Base-by-base conservation (phyloP, 2,113 vertebrate genomes). In the Siniperca chuatsi region DNA sequence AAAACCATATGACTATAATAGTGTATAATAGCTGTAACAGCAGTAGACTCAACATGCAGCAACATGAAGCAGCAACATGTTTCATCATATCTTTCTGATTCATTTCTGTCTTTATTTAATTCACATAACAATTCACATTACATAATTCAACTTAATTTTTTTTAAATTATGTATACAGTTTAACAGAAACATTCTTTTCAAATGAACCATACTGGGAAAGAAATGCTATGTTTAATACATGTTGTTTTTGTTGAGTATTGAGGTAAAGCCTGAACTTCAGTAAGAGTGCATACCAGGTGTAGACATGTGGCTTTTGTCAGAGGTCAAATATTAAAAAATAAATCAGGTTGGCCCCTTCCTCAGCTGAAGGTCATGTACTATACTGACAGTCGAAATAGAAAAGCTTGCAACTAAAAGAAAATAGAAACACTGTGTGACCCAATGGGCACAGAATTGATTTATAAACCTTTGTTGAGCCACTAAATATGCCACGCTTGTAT, bases 361-460 rank as follows among this genome's bases (percentile, higher is more conserved):
- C 23, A 64, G 57, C 48, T 37, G 55, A 71, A 79, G 79, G 35
- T 46, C 21, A 25, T 20, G 11, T 2, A 21, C 77, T n/a, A 33
- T 1, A 48, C n/a, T 52, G 54, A 57, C 23, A 42, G 62, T 18
- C 0, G 1, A 70, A 44, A 33, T 58, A 65, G 11, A 65, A 80
- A 83, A 71, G 8, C 52, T 65, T 37, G 46, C 68, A 81, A 67
- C 42, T 61, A 2, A 42, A 50, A 35, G 57, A 79, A 67, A 75
- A 52, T 16, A 58, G 23, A 55, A 66, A 57, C 8, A 37, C 35
- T 40, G 23, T 25, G 18, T 50, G 64, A 83, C 4, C 8, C 23
- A 58, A 64, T 23, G 20, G 40, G 35, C 46, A 29, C 42, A 55
- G 20, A 58, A n/a, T 25, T 50, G 40, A 79, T 37, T 48, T 1